Evolutionary conservation across 2,113 vertebrate species (phyloP).

Genomic region (Anarrhichthys ocellatus): DNA sequence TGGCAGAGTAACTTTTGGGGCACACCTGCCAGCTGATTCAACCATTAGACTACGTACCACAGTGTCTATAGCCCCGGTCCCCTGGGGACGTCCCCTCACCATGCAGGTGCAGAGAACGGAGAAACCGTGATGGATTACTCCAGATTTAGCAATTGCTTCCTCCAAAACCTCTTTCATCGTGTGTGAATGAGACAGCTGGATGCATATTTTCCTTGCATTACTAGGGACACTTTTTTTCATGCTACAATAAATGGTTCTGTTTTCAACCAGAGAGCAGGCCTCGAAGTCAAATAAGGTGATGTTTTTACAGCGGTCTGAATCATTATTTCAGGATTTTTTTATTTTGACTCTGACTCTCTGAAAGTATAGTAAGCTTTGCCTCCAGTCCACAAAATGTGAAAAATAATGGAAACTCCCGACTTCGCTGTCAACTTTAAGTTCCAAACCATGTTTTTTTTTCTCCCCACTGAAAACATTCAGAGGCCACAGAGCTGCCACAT

Average conservation of each 20-base stretch:
- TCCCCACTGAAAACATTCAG: slow-evolving; percentile 83
- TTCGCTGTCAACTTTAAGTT: slow-evolving; percentile 83
- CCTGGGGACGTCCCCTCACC: slow-evolving; percentile 59
- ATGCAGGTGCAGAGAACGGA: slow-evolving; percentile 72
- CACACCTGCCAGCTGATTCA: slow-evolving; percentile 83
- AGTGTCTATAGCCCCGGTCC: slow-evolving; percentile 60
- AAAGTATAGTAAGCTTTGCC: background rate
- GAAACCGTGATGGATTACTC: slow-evolving; percentile 65
- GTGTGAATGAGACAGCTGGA: slow-evolving; percentile 47
- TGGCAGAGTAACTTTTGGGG: slow-evolving; percentile 74
- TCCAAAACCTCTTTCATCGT: slow-evolving; percentile 47
- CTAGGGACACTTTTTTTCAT: slow-evolving; percentile 15
- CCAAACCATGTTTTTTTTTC: slow-evolving; percentile 85
- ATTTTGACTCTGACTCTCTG: slow-evolving; percentile 4
- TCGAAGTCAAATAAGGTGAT: slow-evolving; percentile 33
- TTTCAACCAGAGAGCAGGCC: slow-evolving; percentile 11
- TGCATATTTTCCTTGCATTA: slow-evolving; percentile 43
- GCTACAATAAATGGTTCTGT: slow-evolving; percentile 7
- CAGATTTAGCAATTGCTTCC: slow-evolving; percentile 46
- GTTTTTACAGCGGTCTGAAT: slow-evolving; percentile 10
- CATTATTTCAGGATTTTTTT: slow-evolving; percentile 19
- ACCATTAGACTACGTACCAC: slow-evolving; percentile 68
- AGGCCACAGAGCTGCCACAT: slow-evolving; percentile 63
- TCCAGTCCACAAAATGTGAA: background rate
- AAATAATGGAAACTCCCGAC: slow-evolving; percentile 82